phyloP scores from a whole-genome alignment of 2,113 vertebrate genomes.

The Raphicerus campestris region DNA sequence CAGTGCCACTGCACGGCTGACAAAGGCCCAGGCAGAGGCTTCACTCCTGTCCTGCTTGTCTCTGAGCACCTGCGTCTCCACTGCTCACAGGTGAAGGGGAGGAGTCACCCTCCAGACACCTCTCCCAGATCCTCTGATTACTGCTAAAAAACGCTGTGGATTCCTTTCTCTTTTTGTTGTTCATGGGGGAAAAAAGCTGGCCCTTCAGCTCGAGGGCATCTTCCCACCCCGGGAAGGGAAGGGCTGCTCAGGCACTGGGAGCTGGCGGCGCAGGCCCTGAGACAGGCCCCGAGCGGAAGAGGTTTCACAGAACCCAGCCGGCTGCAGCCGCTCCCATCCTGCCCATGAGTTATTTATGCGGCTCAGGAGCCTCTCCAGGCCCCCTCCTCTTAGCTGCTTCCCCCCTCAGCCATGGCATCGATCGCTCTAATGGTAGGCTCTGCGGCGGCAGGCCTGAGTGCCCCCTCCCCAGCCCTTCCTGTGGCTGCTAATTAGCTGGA shows the following conservation, averaged over 20 bases:
- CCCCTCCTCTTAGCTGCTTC: background rate
- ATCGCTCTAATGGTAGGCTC: conserved; percentile 56
- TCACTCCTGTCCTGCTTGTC: background rate
- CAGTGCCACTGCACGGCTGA: background rate
- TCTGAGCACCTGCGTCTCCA: background rate
- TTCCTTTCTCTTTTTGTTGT: background rate
- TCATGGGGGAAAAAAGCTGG: background rate
- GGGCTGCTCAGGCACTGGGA: background rate
- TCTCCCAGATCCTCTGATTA: background rate
- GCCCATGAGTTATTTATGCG: conserved; percentile 40
- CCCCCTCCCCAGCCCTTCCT: conserved; percentile 36
- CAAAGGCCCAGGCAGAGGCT: background rate
- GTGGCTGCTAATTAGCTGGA: conserved; percentile 50
- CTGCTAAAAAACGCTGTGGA: background rate
- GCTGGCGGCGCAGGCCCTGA: background rate
- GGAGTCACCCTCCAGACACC: background rate
- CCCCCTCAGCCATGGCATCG: background rate
- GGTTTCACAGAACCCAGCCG: background rate
- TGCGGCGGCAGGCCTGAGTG: background rate
- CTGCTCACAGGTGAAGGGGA: background rate
- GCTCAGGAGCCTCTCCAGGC: background rate
- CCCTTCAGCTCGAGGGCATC: background rate
- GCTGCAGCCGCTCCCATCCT: background rate
- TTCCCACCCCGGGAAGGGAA: background rate
- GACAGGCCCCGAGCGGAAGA: background rate